These are phyloP conservation scores for Venustaconcha ellipsiformis DNA, from an alignment of 1,140 invertebrate species.

Conservation along the genomic window DNA sequence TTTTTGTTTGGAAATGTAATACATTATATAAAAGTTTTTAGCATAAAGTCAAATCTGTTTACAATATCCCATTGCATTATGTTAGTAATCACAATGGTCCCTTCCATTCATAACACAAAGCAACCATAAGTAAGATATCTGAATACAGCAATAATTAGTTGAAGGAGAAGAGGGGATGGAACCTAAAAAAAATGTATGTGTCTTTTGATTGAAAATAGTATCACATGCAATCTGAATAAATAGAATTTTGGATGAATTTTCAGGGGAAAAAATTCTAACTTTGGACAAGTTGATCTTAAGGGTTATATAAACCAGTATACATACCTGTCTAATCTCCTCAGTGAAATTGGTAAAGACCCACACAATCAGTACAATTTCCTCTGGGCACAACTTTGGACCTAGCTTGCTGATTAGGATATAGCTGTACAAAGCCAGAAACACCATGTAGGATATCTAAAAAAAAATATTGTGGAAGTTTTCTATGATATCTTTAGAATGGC, in stretches of 20 bases:
- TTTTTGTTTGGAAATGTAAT: too few relatives aligned
- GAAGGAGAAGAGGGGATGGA: constrained; percentile 1
- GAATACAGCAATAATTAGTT: background rate
- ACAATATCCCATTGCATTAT: too few relatives aligned
- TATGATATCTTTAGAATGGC: background rate
- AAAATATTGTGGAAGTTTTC: background rate
- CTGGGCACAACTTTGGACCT: background rate
- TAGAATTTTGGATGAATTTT: background rate
- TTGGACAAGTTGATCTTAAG: background rate
- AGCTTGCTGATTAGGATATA: background rate
- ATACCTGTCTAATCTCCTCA: background rate
- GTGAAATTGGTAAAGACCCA: background rate
- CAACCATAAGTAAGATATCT: background rate
- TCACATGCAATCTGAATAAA: background rate
- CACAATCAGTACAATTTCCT: background rate
- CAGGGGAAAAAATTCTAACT: background rate
- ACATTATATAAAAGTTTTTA: too few relatives aligned
- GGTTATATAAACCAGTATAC: background rate
- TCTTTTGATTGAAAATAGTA: background rate
- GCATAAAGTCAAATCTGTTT: too few relatives aligned
- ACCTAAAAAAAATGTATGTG: background rate
- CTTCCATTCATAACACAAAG: too few relatives aligned
- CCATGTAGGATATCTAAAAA: background rate
- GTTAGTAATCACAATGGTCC: too few relatives aligned
- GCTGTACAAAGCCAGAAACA: background rate